phyloP scores from a whole-genome alignment of 2,797 vertebrate genomes.

The Balearica regulorum region DNA sequence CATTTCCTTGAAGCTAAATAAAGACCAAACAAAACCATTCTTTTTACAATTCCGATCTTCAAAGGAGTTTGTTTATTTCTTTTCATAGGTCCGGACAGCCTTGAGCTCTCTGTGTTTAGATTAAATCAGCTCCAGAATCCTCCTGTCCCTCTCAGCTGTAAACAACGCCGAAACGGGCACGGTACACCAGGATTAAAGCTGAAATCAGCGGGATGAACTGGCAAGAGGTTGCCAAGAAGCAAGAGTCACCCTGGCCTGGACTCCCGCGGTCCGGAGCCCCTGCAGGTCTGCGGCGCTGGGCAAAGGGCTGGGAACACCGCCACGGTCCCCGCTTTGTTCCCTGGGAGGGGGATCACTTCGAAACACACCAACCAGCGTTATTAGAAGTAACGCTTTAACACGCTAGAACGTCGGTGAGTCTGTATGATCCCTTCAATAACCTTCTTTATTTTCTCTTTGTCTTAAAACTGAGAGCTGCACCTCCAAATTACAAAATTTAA shows the following conservation, averaged over 20 bases:
- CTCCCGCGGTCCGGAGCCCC: not conserved
- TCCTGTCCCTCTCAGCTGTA: not conserved
- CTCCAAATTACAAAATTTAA: not conserved
- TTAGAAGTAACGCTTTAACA: not conserved
- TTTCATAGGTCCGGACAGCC: constrained; percentile 42
- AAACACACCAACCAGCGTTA: too few relatives aligned
- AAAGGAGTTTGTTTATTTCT: constrained; percentile 52
- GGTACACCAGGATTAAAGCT: not conserved
- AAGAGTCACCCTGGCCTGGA: not conserved
- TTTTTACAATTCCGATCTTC: constrained; percentile 36
- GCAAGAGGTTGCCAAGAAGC: not conserved
- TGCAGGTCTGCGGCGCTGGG: not conserved
- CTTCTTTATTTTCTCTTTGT: not conserved
- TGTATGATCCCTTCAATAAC: not conserved
- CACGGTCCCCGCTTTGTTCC: not conserved
- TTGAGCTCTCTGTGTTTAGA: constrained; percentile 31
- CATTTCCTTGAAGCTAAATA: constrained; percentile 58
- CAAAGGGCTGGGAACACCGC: fast-evolving
- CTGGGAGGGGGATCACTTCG: not conserved
- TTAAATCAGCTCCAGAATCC: constrained; percentile 45
- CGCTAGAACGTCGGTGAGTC: fast-evolving
- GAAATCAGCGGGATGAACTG: not conserved
- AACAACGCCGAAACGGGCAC: not conserved
- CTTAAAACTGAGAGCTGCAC: not conserved
- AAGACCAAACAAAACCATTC: constrained; percentile 1